Percentiles rank a stretch among this genome's conserved stretches.
phyloP scores from a whole-genome alignment of 2,113 vertebrate species.

The Pontoporia blainvillei region DNA sequence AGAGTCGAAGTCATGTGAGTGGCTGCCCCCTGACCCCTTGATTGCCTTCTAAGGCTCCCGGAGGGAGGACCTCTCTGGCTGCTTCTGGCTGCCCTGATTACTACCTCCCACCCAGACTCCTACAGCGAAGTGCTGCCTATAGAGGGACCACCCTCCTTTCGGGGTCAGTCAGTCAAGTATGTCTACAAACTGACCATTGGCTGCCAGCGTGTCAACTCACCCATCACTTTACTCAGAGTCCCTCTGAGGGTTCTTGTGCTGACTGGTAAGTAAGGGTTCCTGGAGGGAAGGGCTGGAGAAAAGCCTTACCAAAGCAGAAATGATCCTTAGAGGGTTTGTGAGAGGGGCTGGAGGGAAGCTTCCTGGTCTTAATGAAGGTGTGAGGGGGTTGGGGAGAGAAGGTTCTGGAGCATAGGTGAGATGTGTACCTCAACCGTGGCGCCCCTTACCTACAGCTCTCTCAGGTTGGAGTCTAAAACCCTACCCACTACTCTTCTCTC shows the following conservation, averaged over 20 bases:
- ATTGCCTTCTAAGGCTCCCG: background rate
- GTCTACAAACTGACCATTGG: constrained; percentile 98
- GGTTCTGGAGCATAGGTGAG: background rate
- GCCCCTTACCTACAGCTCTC: background rate
- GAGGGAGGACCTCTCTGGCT: constrained; percentile 17
- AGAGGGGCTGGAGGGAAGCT: background rate
- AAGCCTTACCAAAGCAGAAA: background rate
- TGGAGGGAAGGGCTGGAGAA: background rate
- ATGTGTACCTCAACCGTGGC: background rate
- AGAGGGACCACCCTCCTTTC: constrained; percentile 95
- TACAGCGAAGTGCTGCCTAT: constrained; percentile 93
- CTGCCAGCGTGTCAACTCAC: constrained; percentile 97
- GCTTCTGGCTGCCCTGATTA: background rate
- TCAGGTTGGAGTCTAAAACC: background rate
- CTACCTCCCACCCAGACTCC: constrained; percentile 82
- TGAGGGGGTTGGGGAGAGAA: background rate
- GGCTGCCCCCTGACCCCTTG: background rate
- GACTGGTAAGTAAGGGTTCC: constrained; percentile 83
- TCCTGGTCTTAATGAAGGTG: background rate
- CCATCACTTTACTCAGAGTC: constrained; percentile 95
- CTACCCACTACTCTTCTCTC: background rate
- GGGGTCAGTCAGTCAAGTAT: constrained; percentile 96
- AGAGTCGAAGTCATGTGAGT: constrained; percentile 92
- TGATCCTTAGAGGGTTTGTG: background rate
- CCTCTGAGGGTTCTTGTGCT: constrained; percentile 96